These are phyloP conservation scores for Chrysotoxum bicinctum DNA, from an alignment of 2,888 invertebrate species.

Conservation along the genomic window DNA sequence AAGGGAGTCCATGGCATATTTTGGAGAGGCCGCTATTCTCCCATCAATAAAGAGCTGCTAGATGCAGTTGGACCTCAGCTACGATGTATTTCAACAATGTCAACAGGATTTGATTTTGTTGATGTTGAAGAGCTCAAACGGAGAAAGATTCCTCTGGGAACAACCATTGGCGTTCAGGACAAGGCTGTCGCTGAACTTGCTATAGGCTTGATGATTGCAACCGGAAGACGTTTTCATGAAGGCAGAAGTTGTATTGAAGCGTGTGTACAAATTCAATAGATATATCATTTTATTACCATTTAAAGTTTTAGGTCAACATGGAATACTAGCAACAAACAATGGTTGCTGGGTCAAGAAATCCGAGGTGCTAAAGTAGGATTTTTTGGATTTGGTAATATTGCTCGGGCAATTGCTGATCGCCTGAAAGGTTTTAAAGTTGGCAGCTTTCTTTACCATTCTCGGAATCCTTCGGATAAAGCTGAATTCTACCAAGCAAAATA, in stretches of 20 bases:
- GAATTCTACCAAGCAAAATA: conserved; percentile 86
- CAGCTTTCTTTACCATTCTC: conserved; percentile 88
- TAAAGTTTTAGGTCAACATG: not conserved
- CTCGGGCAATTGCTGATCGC: conserved; percentile 89
- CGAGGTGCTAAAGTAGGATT: conserved; percentile 91
- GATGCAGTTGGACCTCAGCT: conserved; percentile 83
- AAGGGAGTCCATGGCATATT: conserved; percentile 8
- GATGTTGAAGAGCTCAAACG: conserved; percentile 87
- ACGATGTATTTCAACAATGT: conserved; percentile 87
- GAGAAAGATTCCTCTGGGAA: conserved; percentile 88
- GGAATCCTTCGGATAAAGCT: conserved; percentile 84
- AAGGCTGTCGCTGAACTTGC: conserved; percentile 92
- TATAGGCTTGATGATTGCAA: conserved; percentile 88
- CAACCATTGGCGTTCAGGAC: conserved; percentile 89
- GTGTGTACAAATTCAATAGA: conserved; percentile 67
- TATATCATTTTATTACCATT: not conserved
- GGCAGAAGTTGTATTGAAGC: conserved; percentile 85
- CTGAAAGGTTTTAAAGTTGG: conserved; percentile 89
- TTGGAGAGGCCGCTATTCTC: not conserved
- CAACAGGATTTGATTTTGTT: conserved; percentile 93
- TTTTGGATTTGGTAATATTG: conserved; percentile 92
- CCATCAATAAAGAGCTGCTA: conserved; percentile 57
- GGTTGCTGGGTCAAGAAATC: conserved; percentile 91
- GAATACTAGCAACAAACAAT: conserved; percentile 76
- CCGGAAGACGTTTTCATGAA: conserved; percentile 90